These are phyloP conservation scores for Taphrorychus bicolor DNA, from an alignment of 2,888 invertebrate genomes.

Conservation along the genomic window DNA sequence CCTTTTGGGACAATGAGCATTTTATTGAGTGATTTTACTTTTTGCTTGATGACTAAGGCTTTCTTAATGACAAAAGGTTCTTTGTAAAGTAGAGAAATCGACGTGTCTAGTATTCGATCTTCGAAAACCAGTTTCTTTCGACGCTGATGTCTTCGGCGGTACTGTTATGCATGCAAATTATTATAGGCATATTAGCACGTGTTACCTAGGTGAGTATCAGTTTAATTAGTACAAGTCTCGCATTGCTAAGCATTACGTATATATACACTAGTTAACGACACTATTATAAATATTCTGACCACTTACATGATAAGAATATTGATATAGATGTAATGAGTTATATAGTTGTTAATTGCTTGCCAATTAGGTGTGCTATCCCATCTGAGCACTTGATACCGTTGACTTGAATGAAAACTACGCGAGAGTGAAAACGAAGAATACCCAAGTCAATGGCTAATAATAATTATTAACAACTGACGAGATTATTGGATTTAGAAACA, in stretches of 20 bases:
- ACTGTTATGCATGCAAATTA: constrained; percentile 10
- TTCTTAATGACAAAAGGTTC: no score
- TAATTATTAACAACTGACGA: not conserved
- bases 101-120: no score
- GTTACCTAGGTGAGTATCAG: constrained; percentile 6
- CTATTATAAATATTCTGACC: not conserved
- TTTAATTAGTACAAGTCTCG: constrained; percentile 6
- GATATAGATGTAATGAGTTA: not conserved
- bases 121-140: no score
- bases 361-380: not conserved
- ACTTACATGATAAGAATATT: not conserved
- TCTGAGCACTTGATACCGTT: not conserved
- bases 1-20: no score
- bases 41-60: no score
- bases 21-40: no score
- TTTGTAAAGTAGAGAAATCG: no score
- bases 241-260: constrained; percentile 10
- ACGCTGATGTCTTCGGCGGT: not conserved
- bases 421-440: not conserved
- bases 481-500: not conserved
- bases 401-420: not conserved
- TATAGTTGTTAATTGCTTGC: not conserved
- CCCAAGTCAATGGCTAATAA: not conserved
- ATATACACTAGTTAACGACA: not conserved
- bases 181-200: not conserved